phyloP scores from a whole-genome alignment of 2,888 invertebrate species.

The Eupithecia dodoneata region DNA sequence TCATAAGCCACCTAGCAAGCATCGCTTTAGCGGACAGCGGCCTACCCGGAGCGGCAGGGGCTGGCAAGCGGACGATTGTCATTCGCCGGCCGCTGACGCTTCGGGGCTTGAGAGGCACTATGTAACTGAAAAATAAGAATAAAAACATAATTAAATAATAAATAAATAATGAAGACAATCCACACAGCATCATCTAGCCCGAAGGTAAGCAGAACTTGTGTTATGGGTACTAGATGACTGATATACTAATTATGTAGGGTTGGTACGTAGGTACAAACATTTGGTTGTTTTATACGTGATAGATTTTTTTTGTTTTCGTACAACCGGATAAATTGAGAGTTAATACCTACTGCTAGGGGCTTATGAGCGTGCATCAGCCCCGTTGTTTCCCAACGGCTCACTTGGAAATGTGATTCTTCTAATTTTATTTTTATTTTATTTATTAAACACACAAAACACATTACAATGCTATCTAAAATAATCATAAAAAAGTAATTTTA shows the following conservation, averaged over 20 bases:
- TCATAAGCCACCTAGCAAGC: slow-evolving; percentile 77
- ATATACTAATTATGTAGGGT: too few species aligned
- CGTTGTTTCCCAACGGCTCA: neutral
- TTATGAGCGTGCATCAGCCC: neutral
- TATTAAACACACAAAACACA: too few species aligned
- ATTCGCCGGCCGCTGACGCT: slow-evolving; percentile 67
- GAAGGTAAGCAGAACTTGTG: too few species aligned
- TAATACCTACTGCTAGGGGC: neutral
- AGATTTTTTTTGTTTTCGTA: too few species aligned
- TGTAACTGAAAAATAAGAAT: slow-evolving; percentile 64
- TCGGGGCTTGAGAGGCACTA: slow-evolving; percentile 68
- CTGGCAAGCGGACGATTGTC: slow-evolving; percentile 72
- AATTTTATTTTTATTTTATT: too few species aligned
- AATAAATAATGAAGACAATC: too few species aligned
- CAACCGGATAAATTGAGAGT: neutral
- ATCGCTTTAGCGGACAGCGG: slow-evolving; percentile 71
- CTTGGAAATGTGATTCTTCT: neutral
- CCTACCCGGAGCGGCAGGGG: slow-evolving; percentile 64
- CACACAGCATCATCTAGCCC: too few species aligned
- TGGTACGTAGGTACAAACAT: too few species aligned
- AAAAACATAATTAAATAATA: neutral
- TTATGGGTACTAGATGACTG: too few species aligned
- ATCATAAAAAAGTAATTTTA: too few species aligned
- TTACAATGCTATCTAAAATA: too few species aligned
- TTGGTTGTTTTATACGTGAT: too few species aligned